Base-by-base conservation (phyloP, 2,888 invertebrate species). In the Spodoptera littoralis region DNA sequence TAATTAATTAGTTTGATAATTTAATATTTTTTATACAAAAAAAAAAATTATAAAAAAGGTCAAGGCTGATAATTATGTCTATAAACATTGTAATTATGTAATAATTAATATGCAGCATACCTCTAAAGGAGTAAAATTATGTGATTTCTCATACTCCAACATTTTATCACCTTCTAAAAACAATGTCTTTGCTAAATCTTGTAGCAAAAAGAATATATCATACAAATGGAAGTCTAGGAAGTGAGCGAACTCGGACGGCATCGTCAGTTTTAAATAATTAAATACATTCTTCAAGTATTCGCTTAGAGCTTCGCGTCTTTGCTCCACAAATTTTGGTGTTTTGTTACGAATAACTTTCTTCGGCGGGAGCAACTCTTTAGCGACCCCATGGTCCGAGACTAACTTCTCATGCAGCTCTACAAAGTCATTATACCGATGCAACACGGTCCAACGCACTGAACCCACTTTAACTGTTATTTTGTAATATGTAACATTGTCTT, bases 291-390 rank as follows among this genome's bases (percentile, higher is more conserved):
- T 96, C 52, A 99, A 93, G 90, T 99, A 99, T 53, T 96, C 95
- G 88, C 98, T 97, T 46, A 99, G 92, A 13, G 97, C 98, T 71
- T 96, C 95, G 65, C 97, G 96, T 58, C 99, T 95, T 82, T 97
- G 97, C 84, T 98, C 97, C 1, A 99, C 95, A 87, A 99, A 99
- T 60, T 96, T 95, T 0, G 98, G 97, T 72, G 97, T 97, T 89
- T 97, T 98, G 85, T 98, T 99, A 1, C 99, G 97, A 80, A 99
- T 97, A 4, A 98, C 95, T 93, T 98, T 99, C 90, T 99, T 99
- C 0, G 98, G 98, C 11, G 99, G 99, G 13, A 99, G 92, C 65
- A 98, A 95, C 81, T 98, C 98, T 86, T 97, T 98, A 8, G 97
- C 96, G 4, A 98, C 96, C 55, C 97, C 97, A 90, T 97, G 97